These are phyloP conservation scores for Lypha dubia DNA, from an alignment of 2,888 invertebrate species.

Conservation along the genomic window DNA sequence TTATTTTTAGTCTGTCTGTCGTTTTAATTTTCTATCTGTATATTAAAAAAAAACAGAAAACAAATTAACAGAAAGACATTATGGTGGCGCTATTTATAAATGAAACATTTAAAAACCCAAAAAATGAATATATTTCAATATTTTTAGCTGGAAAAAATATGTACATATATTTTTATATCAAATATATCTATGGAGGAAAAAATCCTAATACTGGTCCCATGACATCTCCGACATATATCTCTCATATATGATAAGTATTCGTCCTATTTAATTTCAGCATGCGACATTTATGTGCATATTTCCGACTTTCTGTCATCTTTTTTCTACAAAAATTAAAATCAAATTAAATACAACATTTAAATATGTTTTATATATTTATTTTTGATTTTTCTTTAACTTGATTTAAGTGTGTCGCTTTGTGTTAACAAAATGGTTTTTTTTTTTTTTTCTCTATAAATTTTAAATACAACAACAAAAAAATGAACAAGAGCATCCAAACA, in stretches of 20 bases:
- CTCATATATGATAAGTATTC: not conserved
- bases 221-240: too few relatives aligned
- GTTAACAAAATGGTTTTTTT: constrained; percentile 9
- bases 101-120: not conserved
- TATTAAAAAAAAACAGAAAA: too few relatives aligned
- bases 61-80: not conserved
- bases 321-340: constrained; percentile 27
- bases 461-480: not conserved
- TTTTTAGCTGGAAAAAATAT: too few relatives aligned
- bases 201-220: too few relatives aligned
- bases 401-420: not conserved
- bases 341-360: constrained; percentile 4
- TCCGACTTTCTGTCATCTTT: constrained; percentile 30
- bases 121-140: too few relatives aligned
- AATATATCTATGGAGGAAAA: too few relatives aligned
- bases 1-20: constrained; percentile 34
- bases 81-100: not conserved
- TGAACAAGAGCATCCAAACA: not conserved
- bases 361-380: not conserved
- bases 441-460: constrained; percentile 6
- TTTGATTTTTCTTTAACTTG: too few relatives aligned
- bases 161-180: too few relatives aligned
- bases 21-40: not conserved
- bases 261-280: not conserved
- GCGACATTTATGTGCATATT: constrained; percentile 22